Base-by-base conservation (phyloP, 2,113 vertebrate species). In the Cyprinus carpio region DNA sequence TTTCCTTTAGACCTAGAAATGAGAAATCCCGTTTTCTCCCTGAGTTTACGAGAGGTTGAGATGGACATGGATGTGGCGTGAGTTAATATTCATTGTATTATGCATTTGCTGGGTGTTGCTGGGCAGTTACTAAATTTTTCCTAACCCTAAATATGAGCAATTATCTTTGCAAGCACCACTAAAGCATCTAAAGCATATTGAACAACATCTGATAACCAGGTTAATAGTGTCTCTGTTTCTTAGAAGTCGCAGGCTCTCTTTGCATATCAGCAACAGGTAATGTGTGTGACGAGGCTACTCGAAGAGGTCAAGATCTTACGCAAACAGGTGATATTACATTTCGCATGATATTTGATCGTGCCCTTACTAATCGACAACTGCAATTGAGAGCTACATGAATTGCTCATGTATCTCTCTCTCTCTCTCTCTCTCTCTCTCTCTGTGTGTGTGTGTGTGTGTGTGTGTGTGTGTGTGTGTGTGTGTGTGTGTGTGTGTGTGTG, bases 231-330 rank as follows among this genome's bases (percentile, higher is more conserved):
- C 1, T 82, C 3, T 81, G 10, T 23, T 40, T 60, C 3, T 54
- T 60, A 89, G 88, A 77, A 84, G 64, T 62, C 11, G 11, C 85
- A 58, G n/a, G 81, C 87, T 81, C 75, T 87, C 40, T 31, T 16
- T 46, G 71, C 86, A 8, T 89, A 87, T 40, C 88, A 89, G 77
- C 86, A 84, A 43, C 88, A 89, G 84, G 80, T 82, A 0, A 29
- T 85, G 25, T 87, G 71, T 77, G 77, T 88, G 69, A 60, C 40
- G 37, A 80, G 76, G n/a, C 69, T 90, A 13, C 83, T 87, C 31
- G 74, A 51, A 49, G 85, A 90, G 54, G 87, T 88, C 62, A 88
- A 78, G 74, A 83, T 75, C 29, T 80, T 85, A 40, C 78, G 49
- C 65, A 16, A 71, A 76, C 78, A 89, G 85, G 87, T 88, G 71